phyloP scores from a whole-genome alignment of 2,113 vertebrate species.

The Odontophorus gujanensis region DNA sequence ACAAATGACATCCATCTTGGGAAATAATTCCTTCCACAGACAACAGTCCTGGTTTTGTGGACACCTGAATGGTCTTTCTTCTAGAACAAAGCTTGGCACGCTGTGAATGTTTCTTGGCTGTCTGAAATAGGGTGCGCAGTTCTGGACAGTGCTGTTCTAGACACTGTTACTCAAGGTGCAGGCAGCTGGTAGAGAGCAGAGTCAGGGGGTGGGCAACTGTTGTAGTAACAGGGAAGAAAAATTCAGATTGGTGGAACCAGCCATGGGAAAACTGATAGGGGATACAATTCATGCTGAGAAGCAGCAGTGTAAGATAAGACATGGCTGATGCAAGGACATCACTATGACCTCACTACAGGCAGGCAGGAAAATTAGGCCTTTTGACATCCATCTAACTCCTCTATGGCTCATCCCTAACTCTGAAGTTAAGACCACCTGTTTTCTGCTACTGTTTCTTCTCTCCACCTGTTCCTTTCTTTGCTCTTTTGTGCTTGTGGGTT shows the following conservation, averaged over 20 bases:
- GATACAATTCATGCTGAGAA: neutral
- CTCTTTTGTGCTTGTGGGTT: neutral
- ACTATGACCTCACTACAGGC: neutral
- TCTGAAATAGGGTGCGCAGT: neutral
- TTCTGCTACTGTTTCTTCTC: neutral
- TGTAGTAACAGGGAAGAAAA: neutral
- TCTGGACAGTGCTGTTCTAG: neutral
- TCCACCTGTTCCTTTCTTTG: neutral
- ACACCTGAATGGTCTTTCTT: neutral
- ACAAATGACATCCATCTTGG: neutral
- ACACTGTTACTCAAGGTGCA: neutral
- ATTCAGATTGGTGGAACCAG: neutral
- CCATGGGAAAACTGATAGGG: neutral
- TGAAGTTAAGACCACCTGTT: neutral
- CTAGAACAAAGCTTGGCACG: neutral
- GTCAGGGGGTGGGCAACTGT: neutral
- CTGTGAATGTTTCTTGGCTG: neutral
- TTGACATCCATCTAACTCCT: neutral
- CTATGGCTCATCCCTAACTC: neutral
- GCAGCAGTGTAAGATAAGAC: neutral
- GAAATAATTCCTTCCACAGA: neutral
- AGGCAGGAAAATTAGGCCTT: neutral
- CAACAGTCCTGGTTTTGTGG: neutral
- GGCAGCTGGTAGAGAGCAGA: neutral
- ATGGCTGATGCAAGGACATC: neutral